These are phyloP conservation scores for Drosophila yooni DNA, from an alignment of 2,888 invertebrate genomes.

Conservation along the genomic window DNA sequence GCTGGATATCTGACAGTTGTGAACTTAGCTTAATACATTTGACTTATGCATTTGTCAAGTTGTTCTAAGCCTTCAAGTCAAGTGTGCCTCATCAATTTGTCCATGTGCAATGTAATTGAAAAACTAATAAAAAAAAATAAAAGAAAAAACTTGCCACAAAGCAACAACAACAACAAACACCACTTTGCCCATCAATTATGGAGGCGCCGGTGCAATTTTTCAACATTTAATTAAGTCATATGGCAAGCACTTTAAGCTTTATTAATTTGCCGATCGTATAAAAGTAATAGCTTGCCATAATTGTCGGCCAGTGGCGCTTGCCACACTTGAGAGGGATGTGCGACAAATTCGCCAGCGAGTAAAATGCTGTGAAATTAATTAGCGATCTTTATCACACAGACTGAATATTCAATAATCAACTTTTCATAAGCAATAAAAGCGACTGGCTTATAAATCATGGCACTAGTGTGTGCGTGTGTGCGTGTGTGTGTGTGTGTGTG, in stretches of 20 bases:
- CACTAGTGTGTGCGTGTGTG: not conserved
- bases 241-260: slow-evolving; percentile 70
- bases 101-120: slow-evolving; percentile 12
- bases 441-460: slow-evolving; percentile 25
- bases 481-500: slow-evolving; percentile 3
- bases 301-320: slow-evolving; percentile 26
- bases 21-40: slow-evolving; percentile 1
- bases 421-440: slow-evolving; percentile 56
- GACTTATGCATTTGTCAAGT: slow-evolving; percentile 8
- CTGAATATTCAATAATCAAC: slow-evolving; percentile 53
- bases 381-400: slow-evolving; percentile 68
- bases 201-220: slow-evolving; percentile 60
- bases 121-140: not conserved
- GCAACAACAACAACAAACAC: slow-evolving; percentile 1
- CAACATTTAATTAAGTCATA: slow-evolving; percentile 75
- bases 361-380: slow-evolving; percentile 60
- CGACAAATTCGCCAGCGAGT: slow-evolving; percentile 43
- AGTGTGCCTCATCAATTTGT: slow-evolving; percentile 35
- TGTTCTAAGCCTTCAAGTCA: slow-evolving; percentile 14
- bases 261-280: slow-evolving; percentile 70
- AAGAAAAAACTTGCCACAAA: not conserved
- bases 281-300: slow-evolving; percentile 60
- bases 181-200: slow-evolving; percentile 57
- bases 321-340: slow-evolving; percentile 47
- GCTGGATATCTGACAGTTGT: not conserved